Evolutionary conservation across 2,797 vertebrate genomes (phyloP), one percentile per base, ranked within the genome.

Genomic region (Yasuhikotakia modesta): DNA sequence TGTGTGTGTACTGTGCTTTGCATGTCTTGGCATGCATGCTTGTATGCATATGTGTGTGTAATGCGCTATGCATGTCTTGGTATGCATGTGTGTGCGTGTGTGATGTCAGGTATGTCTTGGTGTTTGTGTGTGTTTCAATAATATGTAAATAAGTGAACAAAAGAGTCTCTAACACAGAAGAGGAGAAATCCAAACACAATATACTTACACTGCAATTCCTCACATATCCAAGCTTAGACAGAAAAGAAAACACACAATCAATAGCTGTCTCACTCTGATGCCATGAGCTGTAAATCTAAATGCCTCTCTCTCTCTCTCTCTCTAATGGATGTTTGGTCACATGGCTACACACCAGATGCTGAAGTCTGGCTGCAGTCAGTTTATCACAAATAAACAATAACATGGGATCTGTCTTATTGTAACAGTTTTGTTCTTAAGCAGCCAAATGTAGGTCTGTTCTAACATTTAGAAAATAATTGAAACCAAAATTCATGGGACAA

Each of bases 191-290:
- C 88, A 91, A 92, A 90, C 86, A 85, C 85, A 43, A 86, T 82
- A 93, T 93, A 93, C 92, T 94, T 90, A 94, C 92, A 87, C 89
- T 80, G 87, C 90, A 93, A 92, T 89, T 93, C 91, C 92, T 93
- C 91, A 94, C 82, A 93, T 87, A 93, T 93, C 92, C 92, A 88
- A 92, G 91, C 93, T 94, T 93, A 85, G 90, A 88, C 90, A 90
- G 87, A 91, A 92, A 84, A 92, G 87, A 92, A 89, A 93, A 88
- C 90, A 92, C 79, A 92, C 82, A 86, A 77, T 82, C 70, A 78
- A 84, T 80, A 84, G 73, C 79, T 68, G 76, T 78, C 84, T 70
- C 74, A 78, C 79, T 76, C 69, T 30, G 70, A 72, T 45, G 57
- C 50, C 72, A 45, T 63, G 67, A 83, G 58, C 66, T 78, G 46